Evolutionary conservation across 2,888 invertebrate genomes (phyloP), one percentile per base, ranked within the genome.

Genomic region (Eupithecia exiguata): DNA sequence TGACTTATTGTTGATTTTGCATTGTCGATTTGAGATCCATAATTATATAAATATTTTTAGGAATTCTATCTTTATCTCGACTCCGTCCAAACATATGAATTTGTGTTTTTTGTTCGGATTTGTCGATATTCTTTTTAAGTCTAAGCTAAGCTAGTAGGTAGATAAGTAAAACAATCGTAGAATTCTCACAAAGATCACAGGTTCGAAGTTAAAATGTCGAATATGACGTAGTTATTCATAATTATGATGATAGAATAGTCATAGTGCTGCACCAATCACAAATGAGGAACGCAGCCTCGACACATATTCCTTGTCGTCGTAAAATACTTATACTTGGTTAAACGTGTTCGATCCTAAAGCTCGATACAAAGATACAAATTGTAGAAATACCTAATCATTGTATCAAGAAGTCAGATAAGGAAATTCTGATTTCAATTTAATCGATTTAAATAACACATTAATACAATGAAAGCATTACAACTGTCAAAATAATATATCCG

Each of bases 251-350:
- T 72, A 74, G 77, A 79, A 77, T 78, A 78, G 78, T 79, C 77
- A 85, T 83, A 82, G 80, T 81, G 82, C 82, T 81, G 87, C 84
- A 86, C 84, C 85, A 87, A 88, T 90, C 88, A 87, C 88, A 89
- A 88, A 88, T 88, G 88, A 86, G 85, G 86, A 80, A 87, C 81
- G 82, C 88, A 92, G 84, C 94, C 93, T 93, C 93, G 94, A 94
- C 94, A 94, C 92, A 81, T 91, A 92, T 93, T 88, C 87, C 49
- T 83, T 58, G 58, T 58, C 85, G 79, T 88, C 88, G 89, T 93
- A 90, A 91, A 92, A 89, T 91, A 65, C 63, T 63, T 63, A 89
- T 91, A 87, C 86, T 79, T 49, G 82, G 81, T 83, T 83, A 84
- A 81, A 86, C 83, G 85, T 77, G 83, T 84, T 86, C 84, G 82